Percentiles rank a stretch among this genome's conserved stretches.
Conservation (phyloP, 2,113 vertebrate genomes). For the Pogona vitticeps region DNA sequence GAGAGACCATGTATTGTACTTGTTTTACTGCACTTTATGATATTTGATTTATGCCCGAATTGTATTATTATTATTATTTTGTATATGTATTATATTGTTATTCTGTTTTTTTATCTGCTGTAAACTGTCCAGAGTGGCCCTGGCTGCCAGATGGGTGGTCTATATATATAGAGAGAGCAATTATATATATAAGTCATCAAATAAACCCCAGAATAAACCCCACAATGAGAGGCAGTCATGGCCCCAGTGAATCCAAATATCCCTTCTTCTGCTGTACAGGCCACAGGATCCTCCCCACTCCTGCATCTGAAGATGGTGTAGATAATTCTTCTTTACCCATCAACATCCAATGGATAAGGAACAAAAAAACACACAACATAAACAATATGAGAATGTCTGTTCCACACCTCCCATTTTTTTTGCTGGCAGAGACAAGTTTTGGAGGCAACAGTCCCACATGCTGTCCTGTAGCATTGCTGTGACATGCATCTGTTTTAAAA, state of each 20-base stretch:
- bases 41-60: too few relatives aligned
- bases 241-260: background rate
- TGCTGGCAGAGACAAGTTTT: background rate
- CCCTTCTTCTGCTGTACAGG: background rate
- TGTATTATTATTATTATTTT: too few relatives aligned
- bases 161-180: too few relatives aligned
- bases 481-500: background rate
- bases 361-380: background rate
- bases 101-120: too few relatives aligned
- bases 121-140: too few relatives aligned
- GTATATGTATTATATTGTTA: too few relatives aligned
- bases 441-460: background rate
- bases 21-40: too few relatives aligned
- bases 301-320: background rate
- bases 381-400: background rate
- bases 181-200: too few relatives aligned
- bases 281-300: too few relatives aligned
- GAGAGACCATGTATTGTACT: too few relatives aligned
- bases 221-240: background rate
- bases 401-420: background rate
- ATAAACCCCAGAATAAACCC: too few relatives aligned
- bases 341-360: accelerated
- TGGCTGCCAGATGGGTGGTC: too few relatives aligned
- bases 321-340: background rate
- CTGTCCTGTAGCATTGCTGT: background rate